Percentiles rank a stretch among this genome's conserved stretches.
Conservation (phyloP, 2,888 invertebrate genomes). For the Oligia latruncula region DNA sequence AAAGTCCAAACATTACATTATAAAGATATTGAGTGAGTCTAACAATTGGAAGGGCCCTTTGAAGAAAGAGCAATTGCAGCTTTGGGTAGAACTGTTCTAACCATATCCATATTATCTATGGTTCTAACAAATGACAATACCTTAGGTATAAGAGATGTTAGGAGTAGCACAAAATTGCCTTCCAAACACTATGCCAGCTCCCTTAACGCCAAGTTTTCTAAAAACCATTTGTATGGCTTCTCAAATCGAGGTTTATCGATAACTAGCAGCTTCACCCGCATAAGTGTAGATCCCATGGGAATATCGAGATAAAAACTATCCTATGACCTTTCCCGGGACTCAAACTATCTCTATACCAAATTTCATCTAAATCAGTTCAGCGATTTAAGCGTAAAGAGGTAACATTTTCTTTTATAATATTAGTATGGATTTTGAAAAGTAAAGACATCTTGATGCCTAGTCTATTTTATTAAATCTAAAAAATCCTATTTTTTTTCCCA, state of each 20-base stretch:
- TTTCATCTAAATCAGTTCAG: too few relatives aligned
- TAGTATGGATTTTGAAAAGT: background rate
- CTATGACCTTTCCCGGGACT: too few relatives aligned
- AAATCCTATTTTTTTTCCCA: too few relatives aligned
- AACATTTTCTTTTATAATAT: too few relatives aligned
- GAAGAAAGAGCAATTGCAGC: background rate
- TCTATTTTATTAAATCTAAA: background rate
- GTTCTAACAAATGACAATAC: too few relatives aligned
- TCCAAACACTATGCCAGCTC: background rate
- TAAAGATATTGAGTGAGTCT: background rate
- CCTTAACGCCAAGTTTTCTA: background rate
- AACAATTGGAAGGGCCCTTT: background rate
- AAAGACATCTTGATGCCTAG: background rate
- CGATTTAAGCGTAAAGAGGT: too few relatives aligned
- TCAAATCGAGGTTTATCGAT: background rate
- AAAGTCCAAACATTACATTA: background rate
- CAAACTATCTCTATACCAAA: too few relatives aligned
- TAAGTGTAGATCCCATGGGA: too few relatives aligned
- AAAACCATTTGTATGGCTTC: background rate
- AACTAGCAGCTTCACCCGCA: too few relatives aligned
- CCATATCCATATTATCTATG: too few relatives aligned
- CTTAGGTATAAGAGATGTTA: background rate
- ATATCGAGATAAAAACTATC: too few relatives aligned
- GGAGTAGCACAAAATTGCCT: background rate
- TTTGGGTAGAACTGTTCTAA: too few relatives aligned